Evolutionary conservation across 1,140 invertebrate species (phyloP).

Genomic region (Myzus persicae): DNA sequence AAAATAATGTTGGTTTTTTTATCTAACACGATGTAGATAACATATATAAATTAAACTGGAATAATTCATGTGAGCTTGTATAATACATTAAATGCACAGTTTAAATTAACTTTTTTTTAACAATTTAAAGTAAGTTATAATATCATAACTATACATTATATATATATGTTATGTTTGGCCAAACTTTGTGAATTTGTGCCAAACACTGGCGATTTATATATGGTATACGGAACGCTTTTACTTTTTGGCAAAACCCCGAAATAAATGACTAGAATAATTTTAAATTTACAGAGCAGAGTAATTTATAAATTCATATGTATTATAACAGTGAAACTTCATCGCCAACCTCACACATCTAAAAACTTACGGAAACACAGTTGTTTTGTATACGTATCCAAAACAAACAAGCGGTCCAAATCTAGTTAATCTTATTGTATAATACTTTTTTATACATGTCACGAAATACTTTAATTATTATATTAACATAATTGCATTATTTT

Average conservation of each 20-base stretch:
- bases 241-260: slow-evolving; percentile 49
- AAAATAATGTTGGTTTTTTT: not conserved
- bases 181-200: slow-evolving; percentile 49
- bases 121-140: slow-evolving; percentile 32
- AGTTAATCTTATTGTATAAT: not conserved
- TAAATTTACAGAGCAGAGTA: slow-evolving; percentile 37
- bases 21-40: not conserved
- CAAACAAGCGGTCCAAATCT: slow-evolving; percentile 9
- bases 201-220: slow-evolving; percentile 48
- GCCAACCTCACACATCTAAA: not conserved
- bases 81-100: not conserved
- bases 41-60: not conserved
- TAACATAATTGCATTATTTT: not conserved
- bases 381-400: slow-evolving; percentile 15
- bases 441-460: not conserved
- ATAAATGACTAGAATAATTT: slow-evolving; percentile 55
- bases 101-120: slow-evolving; percentile 25
- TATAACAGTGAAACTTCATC: slow-evolving; percentile 35
- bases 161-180: slow-evolving; percentile 25
- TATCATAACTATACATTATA: slow-evolving; percentile 21
- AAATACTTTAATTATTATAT: slow-evolving; percentile 21
- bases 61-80: not conserved
- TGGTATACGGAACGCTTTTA: slow-evolving; percentile 13
- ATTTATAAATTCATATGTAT: slow-evolving; percentile 22
- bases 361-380: slow-evolving; percentile 7